A percentile compares a stretch with the other conserved stretches of the same genome.
Evolutionary conservation across 2,888 invertebrate species (phyloP).

Genomic region (Spilosoma lubricipeda): DNA sequence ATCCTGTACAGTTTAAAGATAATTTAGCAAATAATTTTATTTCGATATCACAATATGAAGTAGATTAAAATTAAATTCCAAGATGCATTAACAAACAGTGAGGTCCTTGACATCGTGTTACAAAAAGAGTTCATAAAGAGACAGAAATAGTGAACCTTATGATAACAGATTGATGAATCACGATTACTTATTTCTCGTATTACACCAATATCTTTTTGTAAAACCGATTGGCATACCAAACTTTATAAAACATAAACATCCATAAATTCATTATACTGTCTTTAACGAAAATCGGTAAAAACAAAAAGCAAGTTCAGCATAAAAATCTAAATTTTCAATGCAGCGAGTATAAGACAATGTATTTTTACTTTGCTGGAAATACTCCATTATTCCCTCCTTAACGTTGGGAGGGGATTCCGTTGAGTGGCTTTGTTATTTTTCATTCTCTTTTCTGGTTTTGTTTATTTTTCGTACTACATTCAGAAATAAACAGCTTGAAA

Average conservation of each 20-base stretch:
- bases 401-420: constrained; percentile 44
- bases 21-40: too few species aligned
- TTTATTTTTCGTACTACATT: constrained; percentile 55
- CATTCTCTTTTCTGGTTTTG: constrained; percentile 46
- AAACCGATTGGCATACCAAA: neutral
- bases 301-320: constrained; percentile 9
- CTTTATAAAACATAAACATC: neutral
- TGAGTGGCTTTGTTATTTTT: constrained; percentile 58
- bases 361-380: constrained; percentile 53
- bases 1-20: too few species aligned
- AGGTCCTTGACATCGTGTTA: neutral
- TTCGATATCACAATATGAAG: neutral
- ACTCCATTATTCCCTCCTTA: constrained; percentile 57
- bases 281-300: constrained; percentile 6
- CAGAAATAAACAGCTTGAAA: constrained; percentile 51
- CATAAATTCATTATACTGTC: neutral
- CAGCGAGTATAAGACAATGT: constrained; percentile 44
- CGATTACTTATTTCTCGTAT: too few species aligned
- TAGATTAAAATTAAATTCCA: neutral
- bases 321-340: constrained; percentile 34
- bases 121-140: neutral
- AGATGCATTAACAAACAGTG: neutral
- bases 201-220: too few species aligned
- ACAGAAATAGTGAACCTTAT: neutral
- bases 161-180: too few species aligned